Percentiles rank a stretch among this genome's conserved stretches.
Evolutionary conservation across 92 coral and sea anemone species (phyloP).

Genomic region (Porites divaricata): DNA sequence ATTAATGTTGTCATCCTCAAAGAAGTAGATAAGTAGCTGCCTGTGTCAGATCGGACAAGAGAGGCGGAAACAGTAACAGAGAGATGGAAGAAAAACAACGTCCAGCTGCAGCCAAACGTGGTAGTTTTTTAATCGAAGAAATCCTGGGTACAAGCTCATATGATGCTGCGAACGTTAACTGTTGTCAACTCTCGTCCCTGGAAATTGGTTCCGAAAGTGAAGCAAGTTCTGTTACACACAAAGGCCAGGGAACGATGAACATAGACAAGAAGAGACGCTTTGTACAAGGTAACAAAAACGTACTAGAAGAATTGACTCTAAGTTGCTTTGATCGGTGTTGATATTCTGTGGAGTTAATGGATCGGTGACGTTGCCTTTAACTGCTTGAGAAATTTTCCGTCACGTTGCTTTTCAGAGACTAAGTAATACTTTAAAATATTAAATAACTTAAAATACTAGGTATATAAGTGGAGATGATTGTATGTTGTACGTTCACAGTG

Average conservation of each 20-base stretch:
- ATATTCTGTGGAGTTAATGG: not conserved
- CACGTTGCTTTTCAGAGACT: not conserved
- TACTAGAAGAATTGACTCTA: not conserved
- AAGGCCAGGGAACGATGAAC: not conserved
- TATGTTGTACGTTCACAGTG: too few species aligned
- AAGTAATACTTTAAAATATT: not conserved
- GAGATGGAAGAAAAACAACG: conserved; percentile 4
- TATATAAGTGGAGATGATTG: too few species aligned
- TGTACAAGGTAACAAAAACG: not conserved
- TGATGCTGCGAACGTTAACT: not conserved
- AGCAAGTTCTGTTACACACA: not conserved
- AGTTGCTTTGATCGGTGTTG: not conserved
- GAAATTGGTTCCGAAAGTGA: not conserved
- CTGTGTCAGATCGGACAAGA: not conserved
- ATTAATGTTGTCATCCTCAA: not conserved
- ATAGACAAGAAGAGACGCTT: not conserved
- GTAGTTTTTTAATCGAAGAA: conserved; percentile 27
- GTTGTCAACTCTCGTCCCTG: not conserved
- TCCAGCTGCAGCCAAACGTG: not conserved
- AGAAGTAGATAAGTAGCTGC: not conserved
- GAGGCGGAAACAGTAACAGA: not conserved
- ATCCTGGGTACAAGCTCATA: conserved; percentile 18
- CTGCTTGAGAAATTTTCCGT: not conserved
- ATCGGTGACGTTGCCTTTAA: not conserved
- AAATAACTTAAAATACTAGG: too few species aligned